A percentile compares a stretch with the other conserved stretches of the same genome.
These are phyloP conservation scores for Vireo griseus DNA, from an alignment of 2,797 vertebrate genomes.

Conservation along the genomic window DNA sequence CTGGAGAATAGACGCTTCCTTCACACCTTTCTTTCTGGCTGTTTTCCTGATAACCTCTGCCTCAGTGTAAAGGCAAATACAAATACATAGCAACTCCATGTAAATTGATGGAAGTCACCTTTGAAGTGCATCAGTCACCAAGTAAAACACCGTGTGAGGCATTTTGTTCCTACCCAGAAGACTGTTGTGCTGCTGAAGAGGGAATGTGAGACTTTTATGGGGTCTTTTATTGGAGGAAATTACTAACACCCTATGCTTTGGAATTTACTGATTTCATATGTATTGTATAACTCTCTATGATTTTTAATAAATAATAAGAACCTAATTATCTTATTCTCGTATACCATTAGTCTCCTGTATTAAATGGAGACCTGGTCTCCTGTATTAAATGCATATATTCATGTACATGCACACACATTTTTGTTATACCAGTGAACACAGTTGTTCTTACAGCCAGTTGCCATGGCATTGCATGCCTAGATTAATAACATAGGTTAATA, in stretches of 20 bases:
- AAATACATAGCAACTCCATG: not conserved
- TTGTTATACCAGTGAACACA: not conserved
- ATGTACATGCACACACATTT: rapidly evolving
- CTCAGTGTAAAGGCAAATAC: not conserved
- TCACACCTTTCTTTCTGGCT: not conserved
- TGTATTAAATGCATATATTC: not conserved
- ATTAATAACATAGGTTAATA: not conserved
- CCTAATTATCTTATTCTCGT: not conserved
- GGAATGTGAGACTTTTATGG: not conserved
- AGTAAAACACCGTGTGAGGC: not conserved
- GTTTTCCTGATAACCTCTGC: not conserved
- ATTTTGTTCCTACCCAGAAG: not conserved
- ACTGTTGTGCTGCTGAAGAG: not conserved
- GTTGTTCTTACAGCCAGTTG: not conserved
- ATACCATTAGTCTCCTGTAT: not conserved
- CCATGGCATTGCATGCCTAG: not conserved
- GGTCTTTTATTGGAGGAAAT: not conserved
- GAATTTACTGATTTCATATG: not conserved
- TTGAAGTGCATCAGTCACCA: rapidly evolving
- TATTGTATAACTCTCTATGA: not conserved
- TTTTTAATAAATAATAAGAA: not conserved
- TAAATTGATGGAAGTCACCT: not conserved
- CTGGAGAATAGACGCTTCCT: not conserved
- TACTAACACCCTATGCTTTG: not conserved
- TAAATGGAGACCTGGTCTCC: not conserved